phyloP scores from a whole-genome alignment of 2,888 invertebrate species.

The Apodemia zela region DNA sequence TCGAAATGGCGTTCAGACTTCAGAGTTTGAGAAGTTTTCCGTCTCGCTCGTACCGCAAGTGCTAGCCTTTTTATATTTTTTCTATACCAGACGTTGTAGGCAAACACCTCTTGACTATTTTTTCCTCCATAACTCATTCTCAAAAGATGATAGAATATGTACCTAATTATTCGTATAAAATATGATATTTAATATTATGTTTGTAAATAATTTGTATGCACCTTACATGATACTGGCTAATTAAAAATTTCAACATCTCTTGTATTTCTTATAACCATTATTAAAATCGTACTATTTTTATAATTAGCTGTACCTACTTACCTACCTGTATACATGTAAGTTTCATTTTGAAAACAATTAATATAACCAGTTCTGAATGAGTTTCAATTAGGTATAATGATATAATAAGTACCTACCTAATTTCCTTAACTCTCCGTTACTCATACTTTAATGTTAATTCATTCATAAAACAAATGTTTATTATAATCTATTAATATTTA shows the following conservation, averaged over 20 bases:
- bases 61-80: slow-evolving; percentile 38
- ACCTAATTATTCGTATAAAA: neutral
- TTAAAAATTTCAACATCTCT: neutral
- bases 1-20: slow-evolving; percentile 56
- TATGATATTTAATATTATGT: neutral
- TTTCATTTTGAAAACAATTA: neutral
- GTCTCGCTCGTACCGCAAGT: slow-evolving; percentile 36
- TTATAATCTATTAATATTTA: too few species aligned
- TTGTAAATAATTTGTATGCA: neutral
- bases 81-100: slow-evolving; percentile 26
- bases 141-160: neutral
- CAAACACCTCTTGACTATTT: slow-evolving; percentile 21
- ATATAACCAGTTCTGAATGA: neutral
- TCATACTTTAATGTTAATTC: too few species aligned
- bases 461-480: too few species aligned
- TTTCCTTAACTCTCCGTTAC: neutral
- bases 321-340: neutral
- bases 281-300: slow-evolving; percentile 2
- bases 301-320: slow-evolving; percentile 5
- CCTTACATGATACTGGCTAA: neutral
- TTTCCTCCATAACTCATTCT: slow-evolving; percentile 20
- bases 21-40: slow-evolving; percentile 35
- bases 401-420: neutral
- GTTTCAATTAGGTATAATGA: neutral
- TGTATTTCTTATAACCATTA: neutral